A percentile compares a stretch with the other conserved stretches of the same genome.
Conservation (phyloP, 1,140 invertebrate genomes). For the Drosophila quadrilineata region DNA sequence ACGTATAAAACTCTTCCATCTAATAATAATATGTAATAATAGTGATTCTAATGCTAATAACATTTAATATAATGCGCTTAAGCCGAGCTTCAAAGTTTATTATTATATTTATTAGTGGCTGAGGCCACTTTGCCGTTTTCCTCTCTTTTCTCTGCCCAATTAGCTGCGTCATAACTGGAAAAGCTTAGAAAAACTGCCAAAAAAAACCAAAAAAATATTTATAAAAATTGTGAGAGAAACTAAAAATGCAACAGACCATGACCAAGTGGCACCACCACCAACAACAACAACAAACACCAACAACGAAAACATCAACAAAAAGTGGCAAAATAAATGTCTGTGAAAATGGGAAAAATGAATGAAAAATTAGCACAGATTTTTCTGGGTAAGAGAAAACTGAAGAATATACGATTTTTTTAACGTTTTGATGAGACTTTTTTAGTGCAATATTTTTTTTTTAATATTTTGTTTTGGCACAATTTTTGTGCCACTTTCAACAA, state of each 20-base stretch:
- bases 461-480: no score
- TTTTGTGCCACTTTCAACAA: no score
- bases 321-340: no score
- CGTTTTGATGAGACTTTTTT: neutral
- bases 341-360: neutral
- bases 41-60: conserved; percentile 22
- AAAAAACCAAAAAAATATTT: conserved; percentile 1
- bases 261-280: conserved; percentile 10
- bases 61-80: conserved; percentile 24
- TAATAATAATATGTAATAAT: no score
- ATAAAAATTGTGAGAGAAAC: no score
- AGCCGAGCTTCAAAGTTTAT: conserved; percentile 49
- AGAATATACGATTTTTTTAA: no score
- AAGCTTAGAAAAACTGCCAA: conserved; percentile 16
- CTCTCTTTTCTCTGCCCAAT: no score
- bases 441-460: neutral
- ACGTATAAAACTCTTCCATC: no score
- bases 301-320: conserved; percentile 4
- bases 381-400: no score
- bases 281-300: neutral
- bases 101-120: conserved; percentile 45
- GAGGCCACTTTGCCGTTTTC: conserved; percentile 38
- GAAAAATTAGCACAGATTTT: conserved; percentile 31
- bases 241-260: conserved; percentile 47
- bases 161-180: conserved; percentile 45